Conservation (phyloP, 2,113 vertebrate species). For the Isichthys henryi region DNA sequence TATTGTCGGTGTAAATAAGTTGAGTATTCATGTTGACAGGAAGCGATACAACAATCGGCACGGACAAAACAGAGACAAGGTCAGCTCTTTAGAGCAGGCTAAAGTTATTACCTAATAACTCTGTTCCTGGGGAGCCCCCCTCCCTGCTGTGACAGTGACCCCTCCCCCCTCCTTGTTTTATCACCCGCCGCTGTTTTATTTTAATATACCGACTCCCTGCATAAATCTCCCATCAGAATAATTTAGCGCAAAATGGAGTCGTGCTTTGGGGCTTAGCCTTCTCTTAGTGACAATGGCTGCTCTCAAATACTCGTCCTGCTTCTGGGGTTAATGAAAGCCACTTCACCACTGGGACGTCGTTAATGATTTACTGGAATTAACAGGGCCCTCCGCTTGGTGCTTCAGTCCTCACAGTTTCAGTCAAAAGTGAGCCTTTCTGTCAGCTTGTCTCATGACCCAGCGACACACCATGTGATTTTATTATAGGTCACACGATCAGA, state of each 20-base stretch:
- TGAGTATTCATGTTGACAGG: neutral
- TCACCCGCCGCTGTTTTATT: neutral
- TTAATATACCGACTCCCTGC: neutral
- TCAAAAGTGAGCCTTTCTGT: neutral
- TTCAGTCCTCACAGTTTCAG: neutral
- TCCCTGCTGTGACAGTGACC: neutral
- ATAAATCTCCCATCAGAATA: neutral
- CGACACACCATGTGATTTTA: neutral
- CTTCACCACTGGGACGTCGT: neutral
- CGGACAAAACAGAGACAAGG: neutral
- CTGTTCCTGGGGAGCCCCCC: neutral
- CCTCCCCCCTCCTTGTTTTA: neutral
- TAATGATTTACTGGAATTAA: neutral
- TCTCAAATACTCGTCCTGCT: neutral
- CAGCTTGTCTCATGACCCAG: neutral
- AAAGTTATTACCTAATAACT: neutral
- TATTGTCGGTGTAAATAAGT: neutral
- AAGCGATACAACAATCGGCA: constrained; percentile 5
- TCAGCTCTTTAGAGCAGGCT: neutral
- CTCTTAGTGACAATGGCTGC: neutral
- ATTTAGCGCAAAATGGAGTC: neutral
- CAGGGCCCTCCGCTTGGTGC: neutral
- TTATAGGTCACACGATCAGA: neutral
- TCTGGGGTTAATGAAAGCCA: neutral
- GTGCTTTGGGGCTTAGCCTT: neutral